Evolutionary conservation across 2,113 vertebrate genomes (phyloP).

Genomic region (Oceanodroma tethys): DNA sequence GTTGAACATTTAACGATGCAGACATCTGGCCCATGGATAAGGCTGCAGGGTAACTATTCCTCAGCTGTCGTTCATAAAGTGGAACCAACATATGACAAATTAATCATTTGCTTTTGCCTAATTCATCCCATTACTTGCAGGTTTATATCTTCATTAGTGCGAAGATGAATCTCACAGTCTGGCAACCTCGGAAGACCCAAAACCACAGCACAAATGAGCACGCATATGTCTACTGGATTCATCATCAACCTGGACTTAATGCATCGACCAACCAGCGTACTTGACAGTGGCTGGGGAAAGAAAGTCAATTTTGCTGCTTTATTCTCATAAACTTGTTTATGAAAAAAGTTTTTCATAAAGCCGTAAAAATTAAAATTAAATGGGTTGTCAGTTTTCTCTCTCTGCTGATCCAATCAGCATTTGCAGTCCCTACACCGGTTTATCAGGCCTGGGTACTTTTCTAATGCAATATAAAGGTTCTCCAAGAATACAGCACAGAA

Average conservation of each 20-base stretch:
- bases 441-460: neutral
- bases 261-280: neutral
- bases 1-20: neutral
- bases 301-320: neutral
- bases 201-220: neutral
- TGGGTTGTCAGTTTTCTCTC: neutral
- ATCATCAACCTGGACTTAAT: neutral
- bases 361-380: neutral
- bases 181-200: neutral
- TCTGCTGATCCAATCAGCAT: neutral
- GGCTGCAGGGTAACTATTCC: neutral
- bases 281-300: neutral
- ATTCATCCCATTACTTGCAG: neutral
- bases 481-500: neutral
- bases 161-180: neutral
- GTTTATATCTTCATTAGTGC: neutral
- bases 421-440: neutral
- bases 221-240: fast-evolving
- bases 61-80: neutral
- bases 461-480: neutral
- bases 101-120: neutral
- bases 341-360: neutral
- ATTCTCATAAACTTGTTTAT: neutral
- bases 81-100: neutral
- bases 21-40: neutral